Conservation (phyloP, 1,140 invertebrate species). For the Drosophila erecta region DNA sequence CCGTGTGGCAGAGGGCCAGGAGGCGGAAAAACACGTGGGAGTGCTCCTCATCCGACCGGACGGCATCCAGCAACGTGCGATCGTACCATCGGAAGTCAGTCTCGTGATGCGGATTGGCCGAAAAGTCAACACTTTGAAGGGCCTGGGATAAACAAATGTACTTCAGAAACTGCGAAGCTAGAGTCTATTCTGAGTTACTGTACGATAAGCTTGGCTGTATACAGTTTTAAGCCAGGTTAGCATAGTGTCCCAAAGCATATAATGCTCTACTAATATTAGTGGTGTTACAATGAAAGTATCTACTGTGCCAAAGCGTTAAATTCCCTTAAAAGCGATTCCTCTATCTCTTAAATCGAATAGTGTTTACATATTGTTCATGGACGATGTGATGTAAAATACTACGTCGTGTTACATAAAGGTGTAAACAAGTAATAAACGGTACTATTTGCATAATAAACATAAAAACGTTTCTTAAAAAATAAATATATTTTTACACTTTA, state of each 20-base stretch:
- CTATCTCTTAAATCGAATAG: background rate
- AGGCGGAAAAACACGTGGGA: conserved; percentile 95
- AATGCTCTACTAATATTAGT: background rate
- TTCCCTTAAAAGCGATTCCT: too few species aligned
- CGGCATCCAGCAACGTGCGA: conserved; percentile 92
- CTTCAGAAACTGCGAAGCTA: background rate
- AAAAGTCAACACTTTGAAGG: conserved; percentile 94
- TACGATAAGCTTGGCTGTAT: conserved; percentile 25
- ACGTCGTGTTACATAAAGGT: too few species aligned
- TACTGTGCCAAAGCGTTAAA: too few species aligned
- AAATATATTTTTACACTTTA: too few species aligned
- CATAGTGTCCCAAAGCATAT: conserved; percentile 1
- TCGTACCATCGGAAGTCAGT: conserved; percentile 98
- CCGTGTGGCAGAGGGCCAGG: conserved; percentile 97
- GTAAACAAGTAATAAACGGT: too few species aligned
- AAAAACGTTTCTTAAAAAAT: too few species aligned
- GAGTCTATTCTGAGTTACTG: conserved; percentile 1
- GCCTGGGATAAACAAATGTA: conserved; percentile 85
- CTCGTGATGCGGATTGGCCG: conserved; percentile 96
- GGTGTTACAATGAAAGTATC: background rate
- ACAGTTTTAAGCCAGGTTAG: conserved; percentile 25
- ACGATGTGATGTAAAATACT: too few species aligned
- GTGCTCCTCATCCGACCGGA: conserved; percentile 89
- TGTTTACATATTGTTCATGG: too few species aligned
- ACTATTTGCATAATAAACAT: too few species aligned